These are phyloP conservation scores for Toxonevra muliebris DNA, from an alignment of 2,888 invertebrate species.

Conservation along the genomic window DNA sequence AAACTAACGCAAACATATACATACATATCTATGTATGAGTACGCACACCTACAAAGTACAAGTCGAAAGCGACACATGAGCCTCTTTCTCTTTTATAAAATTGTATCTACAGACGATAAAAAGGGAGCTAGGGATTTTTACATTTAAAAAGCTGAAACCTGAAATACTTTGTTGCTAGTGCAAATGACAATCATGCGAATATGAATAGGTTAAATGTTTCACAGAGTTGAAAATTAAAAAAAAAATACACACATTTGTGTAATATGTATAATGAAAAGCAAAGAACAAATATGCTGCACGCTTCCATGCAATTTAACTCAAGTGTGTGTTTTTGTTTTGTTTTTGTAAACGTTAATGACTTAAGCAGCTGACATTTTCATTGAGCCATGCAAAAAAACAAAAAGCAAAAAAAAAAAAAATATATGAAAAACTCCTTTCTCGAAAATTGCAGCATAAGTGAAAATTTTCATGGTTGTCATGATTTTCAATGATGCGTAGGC, in stretches of 20 bases:
- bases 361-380: slow-evolving; percentile 45
- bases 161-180: too few relatives aligned
- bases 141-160: too few relatives aligned
- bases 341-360: slow-evolving; percentile 53
- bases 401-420: too few relatives aligned
- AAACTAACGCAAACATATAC: slow-evolving; percentile 37
- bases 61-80: too few relatives aligned
- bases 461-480: neutral
- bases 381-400: slow-evolving; percentile 45
- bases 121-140: too few relatives aligned
- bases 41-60: neutral
- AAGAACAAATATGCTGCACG: slow-evolving; percentile 5
- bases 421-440: slow-evolving; percentile 40
- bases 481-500: too few relatives aligned
- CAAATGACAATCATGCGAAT: neutral
- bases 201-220: neutral
- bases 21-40: slow-evolving; percentile 8
- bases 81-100: too few relatives aligned
- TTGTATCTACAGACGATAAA: too few relatives aligned
- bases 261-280: too few relatives aligned
- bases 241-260: too few relatives aligned
- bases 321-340: slow-evolving; percentile 37
- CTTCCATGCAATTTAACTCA: slow-evolving; percentile 25
- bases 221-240: neutral
- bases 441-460: slow-evolving; percentile 4